Base-by-base conservation (phyloP, 2,797 vertebrate species). In the Muscicapa comitata region DNA sequence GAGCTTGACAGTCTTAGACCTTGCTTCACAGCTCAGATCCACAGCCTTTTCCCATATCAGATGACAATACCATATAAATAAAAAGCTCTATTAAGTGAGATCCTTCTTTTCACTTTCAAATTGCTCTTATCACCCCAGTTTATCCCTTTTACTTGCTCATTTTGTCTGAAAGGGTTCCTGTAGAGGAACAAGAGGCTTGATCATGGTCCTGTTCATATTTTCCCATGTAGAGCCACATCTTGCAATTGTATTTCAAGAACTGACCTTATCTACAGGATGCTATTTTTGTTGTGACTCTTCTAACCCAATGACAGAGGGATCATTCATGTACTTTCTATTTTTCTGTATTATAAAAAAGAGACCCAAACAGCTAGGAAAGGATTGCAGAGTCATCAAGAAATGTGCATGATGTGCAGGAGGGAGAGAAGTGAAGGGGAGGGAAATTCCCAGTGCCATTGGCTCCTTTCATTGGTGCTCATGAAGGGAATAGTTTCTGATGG, bases 201-300 rank as follows among this genome's bases (percentile, higher is more conserved):
- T 8, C 58, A 37, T 47, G 83, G 37, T n/a, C 26, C 15, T 70
- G 13, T 72, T 78, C 37, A 7, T 71, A 37, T 81, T 90, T 86
- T 86, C 59, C 24, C 28, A 37, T 12, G 16, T 7, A 87, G 38
- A 57, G 6, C 21, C 79, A 78, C 20, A 47, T 26, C n/a, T 86
- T 62, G 7, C 17, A 73, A 66, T 51, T 37, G 8, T 59, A 37
- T 88, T 84, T 88, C 55, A 84, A 84, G 59, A 76, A 63, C 1
- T 81, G 63, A 43, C 40, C 61, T 89, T 80, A 58, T 40, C 31
- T 84, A 43, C 17, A 43, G 1, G 5, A 53, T 57, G 29, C 2
- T 80, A n/a, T 75, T 86, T 91, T 63, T 91, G 37, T 94, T 93
- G 70, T 57, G 59, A 67, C 26, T 94, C 24, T 86, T 88, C 66